Evolutionary conservation across 2,113 vertebrate genomes (phyloP).

Genomic region (Lampris megalopsis): DNA sequence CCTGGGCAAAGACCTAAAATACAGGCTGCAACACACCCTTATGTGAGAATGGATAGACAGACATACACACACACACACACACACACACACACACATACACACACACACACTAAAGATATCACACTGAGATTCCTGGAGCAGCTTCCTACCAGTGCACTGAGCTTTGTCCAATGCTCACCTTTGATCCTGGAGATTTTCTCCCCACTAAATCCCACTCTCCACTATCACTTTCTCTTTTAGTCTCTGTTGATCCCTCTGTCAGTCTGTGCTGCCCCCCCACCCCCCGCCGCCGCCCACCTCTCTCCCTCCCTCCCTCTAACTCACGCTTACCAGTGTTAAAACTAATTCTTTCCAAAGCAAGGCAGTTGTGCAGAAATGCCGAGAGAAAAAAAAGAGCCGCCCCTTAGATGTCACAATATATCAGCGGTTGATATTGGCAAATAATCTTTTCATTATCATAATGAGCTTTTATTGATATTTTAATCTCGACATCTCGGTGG

Average conservation of each 20-base stretch:
- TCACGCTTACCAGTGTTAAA: not conserved
- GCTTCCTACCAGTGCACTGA: slow-evolving; percentile 32
- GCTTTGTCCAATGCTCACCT: slow-evolving; percentile 41
- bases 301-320: not conserved
- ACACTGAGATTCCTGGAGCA: slow-evolving; percentile 37
- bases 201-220: not conserved
- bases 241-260: not conserved
- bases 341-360: not conserved
- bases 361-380: not conserved
- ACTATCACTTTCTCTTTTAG: slow-evolving; percentile 27
- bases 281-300: not conserved
- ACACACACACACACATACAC: slow-evolving; percentile 10
- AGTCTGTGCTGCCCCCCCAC: not conserved
- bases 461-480: slow-evolving; percentile 45
- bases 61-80: slow-evolving; percentile 15
- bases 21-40: slow-evolving; percentile 43
- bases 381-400: not conserved
- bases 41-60: slow-evolving; percentile 4
- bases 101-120: slow-evolving; percentile 12
- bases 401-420: slow-evolving; percentile 9
- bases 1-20: slow-evolving; percentile 71
- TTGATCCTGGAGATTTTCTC: slow-evolving; percentile 21
- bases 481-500: slow-evolving; percentile 32
- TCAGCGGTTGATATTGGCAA: slow-evolving; percentile 34
- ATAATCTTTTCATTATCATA: slow-evolving; percentile 43